phyloP scores from a whole-genome alignment of 2,113 vertebrate species.

The Rhegmatorhina hoffmannsi region DNA sequence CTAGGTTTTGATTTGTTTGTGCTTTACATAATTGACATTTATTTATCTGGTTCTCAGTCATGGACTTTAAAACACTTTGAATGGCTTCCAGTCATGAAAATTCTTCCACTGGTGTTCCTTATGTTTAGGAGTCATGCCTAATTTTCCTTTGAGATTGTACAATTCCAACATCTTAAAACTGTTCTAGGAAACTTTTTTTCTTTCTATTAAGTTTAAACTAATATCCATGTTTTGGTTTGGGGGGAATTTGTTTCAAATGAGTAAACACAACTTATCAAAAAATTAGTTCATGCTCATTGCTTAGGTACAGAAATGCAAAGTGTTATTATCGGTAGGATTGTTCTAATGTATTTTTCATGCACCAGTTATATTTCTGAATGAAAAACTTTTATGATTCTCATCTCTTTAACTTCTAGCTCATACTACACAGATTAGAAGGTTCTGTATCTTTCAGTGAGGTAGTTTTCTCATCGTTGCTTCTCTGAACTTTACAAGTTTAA shows the following conservation, averaged over 20 bases:
- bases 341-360: background rate
- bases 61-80: background rate
- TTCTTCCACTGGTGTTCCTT: background rate
- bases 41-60: background rate
- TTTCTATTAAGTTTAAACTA: background rate
- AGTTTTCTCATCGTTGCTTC: background rate
- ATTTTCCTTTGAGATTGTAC: background rate
- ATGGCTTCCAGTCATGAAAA: background rate
- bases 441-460: background rate
- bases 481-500: background rate
- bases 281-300: background rate
- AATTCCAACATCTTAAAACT: background rate
- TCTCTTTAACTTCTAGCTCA: background rate
- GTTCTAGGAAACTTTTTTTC: background rate
- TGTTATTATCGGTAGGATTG: background rate
- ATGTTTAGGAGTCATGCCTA: background rate
- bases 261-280: background rate
- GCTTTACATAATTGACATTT: background rate
- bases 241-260: background rate
- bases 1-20: background rate
- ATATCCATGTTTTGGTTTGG: background rate
- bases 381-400: background rate
- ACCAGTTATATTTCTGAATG: background rate
- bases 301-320: background rate
- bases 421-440: background rate